Conservation (phyloP, 2,888 invertebrate species). For the Tetramorium bicarinatum region DNA sequence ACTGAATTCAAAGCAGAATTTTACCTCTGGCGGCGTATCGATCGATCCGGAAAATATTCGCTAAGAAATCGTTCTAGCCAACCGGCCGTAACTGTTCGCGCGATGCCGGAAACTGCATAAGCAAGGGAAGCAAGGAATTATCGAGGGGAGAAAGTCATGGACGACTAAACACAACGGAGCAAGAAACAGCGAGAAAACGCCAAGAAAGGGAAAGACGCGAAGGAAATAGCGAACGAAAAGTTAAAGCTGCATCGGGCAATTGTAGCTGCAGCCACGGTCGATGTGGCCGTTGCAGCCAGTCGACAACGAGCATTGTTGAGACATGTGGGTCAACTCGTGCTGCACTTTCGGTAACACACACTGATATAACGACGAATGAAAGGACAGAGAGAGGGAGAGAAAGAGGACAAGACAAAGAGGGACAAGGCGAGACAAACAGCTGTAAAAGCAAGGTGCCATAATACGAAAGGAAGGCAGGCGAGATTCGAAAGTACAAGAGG, state of each 20-base stretch:
- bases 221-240: not conserved
- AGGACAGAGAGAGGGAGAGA: constrained; percentile 11
- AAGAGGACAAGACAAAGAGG: not conserved
- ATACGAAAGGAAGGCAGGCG: constrained; percentile 30
- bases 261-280: constrained; percentile 61
- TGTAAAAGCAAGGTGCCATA: constrained; percentile 23
- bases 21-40: constrained; percentile 39
- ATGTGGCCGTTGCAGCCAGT: constrained; percentile 71
- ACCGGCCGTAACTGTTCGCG: constrained; percentile 45
- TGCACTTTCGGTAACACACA: constrained; percentile 77
- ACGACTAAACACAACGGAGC: constrained; percentile 5
- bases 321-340: constrained; percentile 79
- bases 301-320: constrained; percentile 79
- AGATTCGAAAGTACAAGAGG: constrained; percentile 32
- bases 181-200: not conserved
- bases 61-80: constrained; percentile 56
- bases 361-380: constrained; percentile 55
- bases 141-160: constrained; percentile 52
- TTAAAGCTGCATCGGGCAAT: constrained; percentile 66
- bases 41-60: constrained; percentile 54
- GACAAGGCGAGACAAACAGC: constrained; percentile 9
- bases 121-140: constrained; percentile 58
- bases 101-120: constrained; percentile 53
- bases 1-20: constrained; percentile 61
- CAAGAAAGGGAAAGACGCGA: constrained; percentile 10